Evolutionary conservation across 2,888 invertebrate genomes (phyloP), one percentile per base, ranked within the genome.

Genomic region (Agrochola macilenta): DNA sequence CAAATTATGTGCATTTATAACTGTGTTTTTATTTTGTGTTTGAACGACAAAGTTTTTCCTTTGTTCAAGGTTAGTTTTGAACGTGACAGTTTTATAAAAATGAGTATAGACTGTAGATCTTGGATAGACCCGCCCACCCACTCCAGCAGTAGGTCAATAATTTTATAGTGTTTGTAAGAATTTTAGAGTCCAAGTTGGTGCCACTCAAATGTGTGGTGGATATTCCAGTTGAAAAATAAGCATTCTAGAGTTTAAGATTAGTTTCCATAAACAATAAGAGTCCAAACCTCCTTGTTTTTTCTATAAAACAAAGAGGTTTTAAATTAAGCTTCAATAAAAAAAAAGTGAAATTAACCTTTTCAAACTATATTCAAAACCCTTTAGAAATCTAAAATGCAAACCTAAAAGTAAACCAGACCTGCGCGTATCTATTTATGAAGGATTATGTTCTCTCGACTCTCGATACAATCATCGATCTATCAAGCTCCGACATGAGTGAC

Each of bases 1-100:
- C 90, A 93, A 95, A 95, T 95, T 95, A 95, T 95, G 95, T 94
- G 93, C 95, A 95, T 95, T 94, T 94, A 93, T 94, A 95, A 93
- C 94, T 93, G 78, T 89, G 85, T 84, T 89, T 88, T 84, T 77
- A 79, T 81, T 87, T 82, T 79, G 43, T 86, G 54, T 82, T 82
- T 69, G 54, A 65, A 65, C 52, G 71, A 54, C 60, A 64, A 66
- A 58, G 74, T 64, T 80, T 66, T 52, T 54, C 49, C 20, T 69
- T 43, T 64, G 63, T 84, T 83, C 80, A 85, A 85, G 76, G 81
- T 85, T 80, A 76, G 71, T 72, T 77, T 73, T 20, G 11, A 57
- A 52, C 12, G 20, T 49, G 58, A 72, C 26, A 54, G 58, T 26
- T 17, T 54, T 23, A 9, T 72, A 35, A n/a, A n/a, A 79, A 43